Evolutionary conservation across 2,113 vertebrate species (phyloP).

Genomic region (Anoura caudifer): DNA sequence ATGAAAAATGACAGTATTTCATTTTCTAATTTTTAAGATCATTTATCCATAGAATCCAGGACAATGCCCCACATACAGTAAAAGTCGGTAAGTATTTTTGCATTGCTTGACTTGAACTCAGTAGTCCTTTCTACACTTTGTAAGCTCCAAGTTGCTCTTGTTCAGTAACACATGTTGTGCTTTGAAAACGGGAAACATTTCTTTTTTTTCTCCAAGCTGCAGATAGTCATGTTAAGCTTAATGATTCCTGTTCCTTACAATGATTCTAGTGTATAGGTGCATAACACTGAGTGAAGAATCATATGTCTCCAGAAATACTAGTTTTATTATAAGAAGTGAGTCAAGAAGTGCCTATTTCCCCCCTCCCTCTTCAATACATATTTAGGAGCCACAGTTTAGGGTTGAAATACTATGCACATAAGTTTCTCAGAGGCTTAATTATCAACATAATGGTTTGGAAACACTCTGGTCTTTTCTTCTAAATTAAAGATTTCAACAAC

Average conservation of each 20-base stretch:
- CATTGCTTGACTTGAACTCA: not conserved
- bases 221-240: not conserved
- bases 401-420: not conserved
- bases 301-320: not conserved
- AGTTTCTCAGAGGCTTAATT: not conserved
- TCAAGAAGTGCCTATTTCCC: not conserved
- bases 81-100: not conserved
- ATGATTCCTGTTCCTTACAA: not conserved
- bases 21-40: not conserved
- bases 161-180: not conserved
- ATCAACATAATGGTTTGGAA: not conserved
- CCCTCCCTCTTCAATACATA: not conserved
- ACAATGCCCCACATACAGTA: accelerated
- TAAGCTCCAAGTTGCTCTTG: not conserved
- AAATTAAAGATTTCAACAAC: not conserved
- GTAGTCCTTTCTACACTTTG: not conserved
- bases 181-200: not conserved
- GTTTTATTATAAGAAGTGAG: not conserved
- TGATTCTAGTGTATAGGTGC: not conserved
- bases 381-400: not conserved
- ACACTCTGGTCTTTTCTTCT: not conserved
- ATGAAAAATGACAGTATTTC: not conserved
- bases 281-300: not conserved
- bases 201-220: not conserved
- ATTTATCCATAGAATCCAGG: not conserved